Evolutionary conservation across 2,113 vertebrate species (phyloP).

Genomic region (Ondatra zibethicus): DNA sequence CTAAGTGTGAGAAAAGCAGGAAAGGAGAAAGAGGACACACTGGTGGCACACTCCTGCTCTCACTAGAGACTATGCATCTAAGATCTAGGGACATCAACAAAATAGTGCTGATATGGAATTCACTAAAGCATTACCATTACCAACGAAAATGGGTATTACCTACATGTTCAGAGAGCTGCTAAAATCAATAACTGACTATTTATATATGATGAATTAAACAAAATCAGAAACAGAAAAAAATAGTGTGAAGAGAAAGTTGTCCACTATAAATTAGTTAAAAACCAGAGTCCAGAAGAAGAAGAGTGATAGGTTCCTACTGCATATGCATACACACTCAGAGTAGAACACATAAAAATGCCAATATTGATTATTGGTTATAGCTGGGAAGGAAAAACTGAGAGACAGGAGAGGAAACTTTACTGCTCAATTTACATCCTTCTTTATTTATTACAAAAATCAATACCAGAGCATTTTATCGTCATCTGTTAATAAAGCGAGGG

Average conservation of each 20-base stretch:
- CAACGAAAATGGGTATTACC: background rate
- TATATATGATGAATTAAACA: background rate
- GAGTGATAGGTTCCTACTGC: background rate
- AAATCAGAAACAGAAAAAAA: conserved; percentile 25
- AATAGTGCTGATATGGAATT: background rate
- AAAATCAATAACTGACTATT: conserved; percentile 47
- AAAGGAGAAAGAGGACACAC: background rate
- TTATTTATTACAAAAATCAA: conserved; percentile 11
- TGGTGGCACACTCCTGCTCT: background rate
- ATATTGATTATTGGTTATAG: conserved; percentile 18
- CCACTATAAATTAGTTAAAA: conserved; percentile 55
- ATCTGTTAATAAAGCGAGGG: background rate
- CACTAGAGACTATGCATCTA: background rate
- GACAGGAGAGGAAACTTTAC: conserved; percentile 10
- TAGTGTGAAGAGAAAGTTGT: background rate
- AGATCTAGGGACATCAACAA: background rate
- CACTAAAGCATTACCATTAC: background rate
- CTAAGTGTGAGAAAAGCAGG: background rate
- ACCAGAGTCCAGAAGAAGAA: background rate
- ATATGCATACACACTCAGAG: background rate
- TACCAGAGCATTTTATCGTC: background rate
- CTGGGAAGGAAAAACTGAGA: background rate
- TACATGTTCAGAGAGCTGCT: conserved; percentile 20
- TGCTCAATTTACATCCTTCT: background rate
- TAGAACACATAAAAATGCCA: background rate